Base-by-base conservation (phyloP, 1,140 invertebrate species). In the Platyscapa corneri region DNA sequence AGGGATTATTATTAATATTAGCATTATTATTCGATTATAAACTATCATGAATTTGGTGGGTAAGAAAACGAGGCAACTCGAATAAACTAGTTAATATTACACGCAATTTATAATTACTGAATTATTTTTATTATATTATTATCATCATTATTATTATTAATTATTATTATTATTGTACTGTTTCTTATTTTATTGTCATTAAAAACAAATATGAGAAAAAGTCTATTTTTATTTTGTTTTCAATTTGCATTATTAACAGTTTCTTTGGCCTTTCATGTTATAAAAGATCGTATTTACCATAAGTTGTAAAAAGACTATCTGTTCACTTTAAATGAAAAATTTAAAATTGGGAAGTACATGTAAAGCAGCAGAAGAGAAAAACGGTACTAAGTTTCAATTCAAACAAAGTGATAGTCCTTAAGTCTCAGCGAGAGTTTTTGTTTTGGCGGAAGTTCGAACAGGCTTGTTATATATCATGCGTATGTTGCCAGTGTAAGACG, bases 101-200 rank as follows among this genome's bases (percentile, higher is more conserved):
- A 86, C 60, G 82, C 83, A 87, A 83, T 83, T 92, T 91, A 90
- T 90, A 89, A 86, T 91, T 91, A 91, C 89, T 90, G 87, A 90
- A 89, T 90, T 89, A 92, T 91, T 91, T 91, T 91, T 91, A 90
- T 90, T 91, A 92, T 86, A 89, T 87, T 74, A 89, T 88, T 88
- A 70, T 70, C 30, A 89, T 89, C 88, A 89, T 90, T 90, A 82
- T 70, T 70, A 79, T 86, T 87, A 90, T 89, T 90, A 92, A 91
- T 90, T 92, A 79, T 86, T 87, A 90, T 89, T 90, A 92, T 91
- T 90, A 91, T 92, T 93, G 90, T 93, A 92, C 90, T 89, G 91
- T 92, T 93, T 92, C 89, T 91, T 91, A 92, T 92, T 93, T 92
- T 91, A 92, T 92, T 92, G 89, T 91, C 89, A 91, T 90, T 92